Conservation (phyloP, 2,113 vertebrate species). For the Tragelaphus strepsiceros region DNA sequence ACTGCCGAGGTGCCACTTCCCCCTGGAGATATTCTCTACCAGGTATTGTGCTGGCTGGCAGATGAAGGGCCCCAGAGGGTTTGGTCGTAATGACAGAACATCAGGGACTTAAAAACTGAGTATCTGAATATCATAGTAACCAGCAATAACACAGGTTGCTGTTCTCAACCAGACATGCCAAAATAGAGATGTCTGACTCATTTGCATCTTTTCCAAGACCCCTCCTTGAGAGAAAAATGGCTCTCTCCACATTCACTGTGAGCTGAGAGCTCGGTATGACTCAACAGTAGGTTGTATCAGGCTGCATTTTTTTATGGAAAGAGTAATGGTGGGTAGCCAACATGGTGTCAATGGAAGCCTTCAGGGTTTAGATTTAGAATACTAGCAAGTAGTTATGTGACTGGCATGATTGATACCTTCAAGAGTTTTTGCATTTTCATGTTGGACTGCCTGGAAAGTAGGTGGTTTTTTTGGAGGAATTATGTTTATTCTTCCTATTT, state of each 20-base stretch:
- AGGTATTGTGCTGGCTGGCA: constrained; percentile 88
- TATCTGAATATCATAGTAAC: constrained; percentile 12
- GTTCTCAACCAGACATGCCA: constrained; percentile 10
- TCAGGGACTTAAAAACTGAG: not conserved
- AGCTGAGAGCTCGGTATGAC: not conserved
- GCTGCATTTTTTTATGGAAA: not conserved
- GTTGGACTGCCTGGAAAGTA: constrained; percentile 2
- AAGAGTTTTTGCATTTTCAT: not conserved
- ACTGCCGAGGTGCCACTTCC: constrained; percentile 85
- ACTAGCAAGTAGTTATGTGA: not conserved
- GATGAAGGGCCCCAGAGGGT: constrained; percentile 48
- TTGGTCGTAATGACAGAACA: constrained; percentile 4
- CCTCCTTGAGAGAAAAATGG: not conserved
- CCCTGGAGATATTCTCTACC: constrained; percentile 86
- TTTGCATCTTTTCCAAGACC: not conserved
- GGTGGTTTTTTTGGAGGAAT: not conserved
- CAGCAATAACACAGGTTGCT: not conserved
- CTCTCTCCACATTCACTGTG: not conserved
- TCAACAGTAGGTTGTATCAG: not conserved
- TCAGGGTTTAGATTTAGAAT: constrained; percentile 10
- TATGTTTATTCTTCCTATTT: not conserved
- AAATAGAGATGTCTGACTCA: not conserved
- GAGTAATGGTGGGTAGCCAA: not conserved
- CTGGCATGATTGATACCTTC: not conserved
- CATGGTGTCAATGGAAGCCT: not conserved